Evolutionary conservation across 2,113 vertebrate species (phyloP).

Genomic region (Galeopterus variegatus): DNA sequence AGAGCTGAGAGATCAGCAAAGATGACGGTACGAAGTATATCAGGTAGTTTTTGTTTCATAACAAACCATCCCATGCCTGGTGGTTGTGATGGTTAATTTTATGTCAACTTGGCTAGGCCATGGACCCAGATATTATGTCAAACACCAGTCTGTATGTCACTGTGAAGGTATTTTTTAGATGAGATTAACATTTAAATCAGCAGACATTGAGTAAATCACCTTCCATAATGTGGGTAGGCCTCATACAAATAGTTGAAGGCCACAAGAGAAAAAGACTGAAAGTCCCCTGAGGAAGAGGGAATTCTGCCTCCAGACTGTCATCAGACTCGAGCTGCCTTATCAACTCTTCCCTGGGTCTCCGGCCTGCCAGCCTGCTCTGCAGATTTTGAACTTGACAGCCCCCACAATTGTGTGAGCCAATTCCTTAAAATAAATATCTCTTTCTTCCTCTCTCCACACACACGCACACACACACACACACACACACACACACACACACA

Average conservation of each 20-base stretch:
- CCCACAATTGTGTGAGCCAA: background rate
- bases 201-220: background rate
- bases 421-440: background rate
- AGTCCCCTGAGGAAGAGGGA: background rate
- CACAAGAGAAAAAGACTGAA: background rate
- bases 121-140: background rate
- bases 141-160: background rate
- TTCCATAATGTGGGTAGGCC: background rate
- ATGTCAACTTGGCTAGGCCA: background rate
- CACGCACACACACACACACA: too few species aligned
- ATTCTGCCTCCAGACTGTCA: background rate
- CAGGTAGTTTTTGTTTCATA: background rate
- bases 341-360: background rate
- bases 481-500: too few species aligned
- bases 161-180: background rate
- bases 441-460: too few species aligned
- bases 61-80: background rate
- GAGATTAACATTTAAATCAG: slow-evolving; percentile 41
- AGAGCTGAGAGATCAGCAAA: background rate
- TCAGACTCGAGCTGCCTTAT: background rate
- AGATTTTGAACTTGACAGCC: background rate
- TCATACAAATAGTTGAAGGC: background rate
- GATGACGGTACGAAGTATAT: background rate
- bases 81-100: background rate
- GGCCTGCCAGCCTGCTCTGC: background rate